These are phyloP conservation scores for Procambarus virginalis DNA, from an alignment of 1,140 invertebrate species.

Conservation along the genomic window DNA sequence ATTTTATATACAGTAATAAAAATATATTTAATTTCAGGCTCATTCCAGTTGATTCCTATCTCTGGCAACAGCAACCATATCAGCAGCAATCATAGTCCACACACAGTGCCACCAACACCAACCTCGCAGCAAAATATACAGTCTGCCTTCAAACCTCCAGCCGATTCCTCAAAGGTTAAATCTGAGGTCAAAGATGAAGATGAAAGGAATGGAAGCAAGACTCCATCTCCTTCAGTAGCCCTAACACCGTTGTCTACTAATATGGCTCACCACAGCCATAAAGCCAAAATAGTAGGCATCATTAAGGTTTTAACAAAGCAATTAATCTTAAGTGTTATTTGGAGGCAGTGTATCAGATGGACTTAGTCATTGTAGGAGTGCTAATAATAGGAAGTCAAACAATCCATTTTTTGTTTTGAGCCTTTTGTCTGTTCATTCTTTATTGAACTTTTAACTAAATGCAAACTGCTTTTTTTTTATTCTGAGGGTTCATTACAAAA, in stretches of 20 bases:
- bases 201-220: conserved; percentile 13
- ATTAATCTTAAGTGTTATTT: not conserved
- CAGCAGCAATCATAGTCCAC: conserved; percentile 14
- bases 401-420: too few relatives aligned
- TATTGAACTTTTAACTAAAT: too few relatives aligned
- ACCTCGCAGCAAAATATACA: conserved; percentile 17
- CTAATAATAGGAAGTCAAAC: too few relatives aligned
- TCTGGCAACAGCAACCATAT: conserved; percentile 27
- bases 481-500: too few relatives aligned
- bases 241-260: conserved; percentile 55
- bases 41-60: conserved; percentile 60
- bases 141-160: conserved; percentile 43
- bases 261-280: conserved; percentile 54
- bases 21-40: conserved; percentile 32
- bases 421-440: too few relatives aligned
- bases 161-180: conserved; percentile 37
- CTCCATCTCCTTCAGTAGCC: conserved; percentile 49
- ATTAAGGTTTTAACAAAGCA: not conserved
- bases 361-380: too few relatives aligned
- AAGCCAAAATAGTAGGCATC: conserved; percentile 43
- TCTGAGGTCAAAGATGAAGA: conserved; percentile 31
- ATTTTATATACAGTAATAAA: too few relatives aligned
- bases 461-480: too few relatives aligned
- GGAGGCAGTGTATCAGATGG: too few relatives aligned
- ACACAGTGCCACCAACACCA: not conserved